A percentile compares a stretch with the other conserved stretches of the same genome.
Conservation (phyloP, 2,888 invertebrate species). For the Stenichneumon culpator region DNA sequence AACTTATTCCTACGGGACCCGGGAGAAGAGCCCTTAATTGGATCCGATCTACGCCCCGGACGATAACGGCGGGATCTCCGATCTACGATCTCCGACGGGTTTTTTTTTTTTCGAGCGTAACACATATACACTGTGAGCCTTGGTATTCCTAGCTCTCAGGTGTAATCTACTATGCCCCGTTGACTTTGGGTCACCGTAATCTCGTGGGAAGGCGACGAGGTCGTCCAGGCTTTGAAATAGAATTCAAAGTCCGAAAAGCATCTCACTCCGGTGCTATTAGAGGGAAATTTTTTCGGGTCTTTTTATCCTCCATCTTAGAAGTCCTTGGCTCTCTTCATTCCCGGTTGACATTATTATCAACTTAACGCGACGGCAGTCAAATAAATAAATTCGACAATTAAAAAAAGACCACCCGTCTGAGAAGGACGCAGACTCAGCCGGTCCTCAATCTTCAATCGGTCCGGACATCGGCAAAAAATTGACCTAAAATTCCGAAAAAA, state of each 20-base stretch:
- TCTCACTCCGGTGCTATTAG: constrained; percentile 43
- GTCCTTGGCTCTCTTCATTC: neutral
- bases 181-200: constrained; percentile 34
- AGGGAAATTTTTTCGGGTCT: constrained; percentile 16
- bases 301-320: neutral
- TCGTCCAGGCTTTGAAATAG: neutral
- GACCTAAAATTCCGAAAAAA: too few species aligned
- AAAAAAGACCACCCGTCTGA: neutral
- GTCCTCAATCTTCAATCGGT: too few species aligned
- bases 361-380: neutral
- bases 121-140: constrained; percentile 1
- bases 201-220: constrained; percentile 47
- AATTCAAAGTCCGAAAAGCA: constrained; percentile 26
- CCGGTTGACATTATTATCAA: neutral
- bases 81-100: constrained; percentile 47
- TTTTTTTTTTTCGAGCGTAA: constrained; percentile 6
- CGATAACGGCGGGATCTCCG: constrained; percentile 42
- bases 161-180: constrained; percentile 50
- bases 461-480: too few species aligned
- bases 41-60: constrained; percentile 56
- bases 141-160: constrained; percentile 51
- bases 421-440: too few species aligned
- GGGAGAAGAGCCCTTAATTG: constrained; percentile 55
- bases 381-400: neutral
- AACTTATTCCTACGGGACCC: constrained; percentile 39